Conservation (phyloP, 2,888 invertebrate species). For the Sphaerophoria rueppellii region DNA sequence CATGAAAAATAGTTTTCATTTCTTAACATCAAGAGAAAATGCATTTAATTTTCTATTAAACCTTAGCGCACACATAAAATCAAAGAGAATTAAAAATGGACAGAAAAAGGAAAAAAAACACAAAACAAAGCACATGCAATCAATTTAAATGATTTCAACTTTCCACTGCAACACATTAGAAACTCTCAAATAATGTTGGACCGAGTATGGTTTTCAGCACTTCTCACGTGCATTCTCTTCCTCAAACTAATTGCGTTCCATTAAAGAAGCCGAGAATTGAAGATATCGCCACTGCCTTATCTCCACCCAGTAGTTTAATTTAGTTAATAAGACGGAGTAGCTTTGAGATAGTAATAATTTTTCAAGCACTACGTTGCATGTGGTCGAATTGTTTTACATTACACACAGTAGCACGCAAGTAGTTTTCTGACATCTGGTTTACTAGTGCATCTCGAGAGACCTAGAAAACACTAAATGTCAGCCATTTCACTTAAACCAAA, state of each 20-base stretch:
- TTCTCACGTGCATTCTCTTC: constrained; percentile 3
- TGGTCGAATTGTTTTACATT: constrained; percentile 3
- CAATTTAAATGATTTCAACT: constrained; percentile 31
- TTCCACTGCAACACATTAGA: background rate
- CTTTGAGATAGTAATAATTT: constrained; percentile 13
- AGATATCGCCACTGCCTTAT: constrained; percentile 31
- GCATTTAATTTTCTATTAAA: constrained; percentile 37
- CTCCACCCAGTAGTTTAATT: constrained; percentile 36
- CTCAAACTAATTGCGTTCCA: constrained; percentile 51
- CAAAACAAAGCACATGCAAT: constrained; percentile 29
- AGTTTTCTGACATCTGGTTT: constrained; percentile 28
- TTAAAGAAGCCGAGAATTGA: constrained; percentile 35
- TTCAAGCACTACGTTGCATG: constrained; percentile 24
- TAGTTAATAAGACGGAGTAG: constrained; percentile 27
- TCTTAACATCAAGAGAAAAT: constrained; percentile 47
- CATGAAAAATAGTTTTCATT: background rate
- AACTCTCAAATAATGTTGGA: background rate
- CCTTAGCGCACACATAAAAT: constrained; percentile 9
- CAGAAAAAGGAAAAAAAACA: constrained; percentile 11
- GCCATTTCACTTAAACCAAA: constrained; percentile 9
- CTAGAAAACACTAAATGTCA: background rate
- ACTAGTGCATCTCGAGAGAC: constrained; percentile 31
- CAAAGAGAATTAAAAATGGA: constrained; percentile 4
- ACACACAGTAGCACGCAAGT: background rate
- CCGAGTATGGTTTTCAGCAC: background rate